Percentiles rank a stretch among this genome's conserved stretches.
Conservation (phyloP, 1,140 invertebrate species). For the Homarus americanus region DNA sequence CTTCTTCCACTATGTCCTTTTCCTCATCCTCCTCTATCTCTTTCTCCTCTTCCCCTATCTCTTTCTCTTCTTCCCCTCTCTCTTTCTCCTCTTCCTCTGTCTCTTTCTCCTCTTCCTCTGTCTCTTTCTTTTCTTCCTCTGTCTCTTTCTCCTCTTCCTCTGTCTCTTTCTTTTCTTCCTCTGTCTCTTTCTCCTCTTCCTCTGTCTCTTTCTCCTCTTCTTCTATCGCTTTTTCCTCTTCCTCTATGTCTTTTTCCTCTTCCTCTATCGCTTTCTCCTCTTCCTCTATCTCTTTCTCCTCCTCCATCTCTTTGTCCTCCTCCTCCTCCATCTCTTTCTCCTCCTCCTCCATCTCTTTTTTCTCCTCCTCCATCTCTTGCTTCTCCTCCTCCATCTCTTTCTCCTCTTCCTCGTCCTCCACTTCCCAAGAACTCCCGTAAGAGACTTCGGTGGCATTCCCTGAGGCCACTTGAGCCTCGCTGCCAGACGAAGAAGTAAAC, state of each 20-base stretch:
- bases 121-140: not conserved
- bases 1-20: not conserved
- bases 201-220: not conserved
- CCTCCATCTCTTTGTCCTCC: not conserved
- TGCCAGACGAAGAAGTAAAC: slow-evolving; percentile 28
- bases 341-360: not conserved
- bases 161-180: not conserved
- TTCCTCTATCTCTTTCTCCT: not conserved
- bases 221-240: not conserved
- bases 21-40: not conserved
- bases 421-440: slow-evolving; percentile 58
- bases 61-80: not conserved
- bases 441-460: slow-evolving; percentile 6
- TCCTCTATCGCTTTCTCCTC: not conserved
- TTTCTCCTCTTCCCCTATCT: not conserved
- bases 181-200: not conserved
- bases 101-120: not conserved
- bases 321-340: not conserved
- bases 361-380: not conserved
- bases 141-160: not conserved
- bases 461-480: not conserved
- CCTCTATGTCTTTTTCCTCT: not conserved
- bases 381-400: not conserved
- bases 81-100: not conserved
- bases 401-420: slow-evolving; percentile 35